phyloP scores from a whole-genome alignment of 92 coral and sea anemone species.

The Metridium senile region DNA sequence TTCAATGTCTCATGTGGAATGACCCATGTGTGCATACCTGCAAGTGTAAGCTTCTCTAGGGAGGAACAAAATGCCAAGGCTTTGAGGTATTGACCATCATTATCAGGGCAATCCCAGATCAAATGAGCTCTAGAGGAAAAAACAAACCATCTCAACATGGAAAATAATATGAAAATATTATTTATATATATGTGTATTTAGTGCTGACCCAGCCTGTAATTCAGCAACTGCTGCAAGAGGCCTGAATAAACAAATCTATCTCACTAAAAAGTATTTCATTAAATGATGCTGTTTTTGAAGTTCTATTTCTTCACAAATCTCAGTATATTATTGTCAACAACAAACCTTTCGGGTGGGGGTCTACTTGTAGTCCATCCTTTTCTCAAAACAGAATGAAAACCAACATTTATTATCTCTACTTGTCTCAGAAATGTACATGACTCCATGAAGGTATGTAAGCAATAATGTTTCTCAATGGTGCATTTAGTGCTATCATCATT shows the following conservation, averaged over 20 bases:
- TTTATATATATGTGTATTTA: too few species aligned
- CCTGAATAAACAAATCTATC: too few species aligned
- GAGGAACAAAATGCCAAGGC: conserved; percentile 29
- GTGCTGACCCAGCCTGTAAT: too few species aligned
- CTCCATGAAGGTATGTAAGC: conserved; percentile 5
- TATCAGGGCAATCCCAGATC: conserved; percentile 46
- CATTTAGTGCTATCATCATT: background rate
- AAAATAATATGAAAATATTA: too few species aligned
- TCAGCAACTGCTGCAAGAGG: too few species aligned
- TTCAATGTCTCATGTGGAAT: too few species aligned
- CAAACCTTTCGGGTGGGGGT: conserved; percentile 48
- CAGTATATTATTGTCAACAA: background rate
- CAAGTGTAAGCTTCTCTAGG: conserved; percentile 34
- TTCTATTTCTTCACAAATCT: too few species aligned
- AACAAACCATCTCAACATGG: background rate
- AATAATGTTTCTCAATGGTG: background rate
- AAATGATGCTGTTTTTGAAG: too few species aligned
- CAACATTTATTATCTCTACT: conserved; percentile 30
- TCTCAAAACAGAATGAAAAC: conserved; percentile 50
- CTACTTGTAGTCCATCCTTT: conserved; percentile 33
- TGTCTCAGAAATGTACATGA: conserved; percentile 28
- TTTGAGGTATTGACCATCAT: conserved; percentile 33
- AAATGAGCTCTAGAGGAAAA: conserved; percentile 23
- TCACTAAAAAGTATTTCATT: too few species aligned
- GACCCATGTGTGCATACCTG: conserved; percentile 14